phyloP scores from a whole-genome alignment of 2,888 invertebrate species.

The Drosophila parthenogenetica region DNA sequence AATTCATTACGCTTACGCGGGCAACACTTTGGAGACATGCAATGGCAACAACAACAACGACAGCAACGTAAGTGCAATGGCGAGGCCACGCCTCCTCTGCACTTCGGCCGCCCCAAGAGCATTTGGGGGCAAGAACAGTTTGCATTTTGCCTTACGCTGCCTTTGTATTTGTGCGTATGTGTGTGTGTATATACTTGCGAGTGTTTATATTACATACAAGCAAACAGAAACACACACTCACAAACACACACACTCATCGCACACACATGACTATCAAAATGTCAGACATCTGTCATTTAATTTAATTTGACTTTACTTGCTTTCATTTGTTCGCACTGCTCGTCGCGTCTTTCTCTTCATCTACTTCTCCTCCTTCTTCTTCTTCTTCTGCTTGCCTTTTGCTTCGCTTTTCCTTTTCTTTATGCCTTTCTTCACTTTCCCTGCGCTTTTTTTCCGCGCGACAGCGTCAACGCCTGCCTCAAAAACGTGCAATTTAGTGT shows the following conservation, averaged over 20 bases:
- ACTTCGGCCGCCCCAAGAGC: constrained; percentile 5
- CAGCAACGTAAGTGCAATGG: constrained; percentile 24
- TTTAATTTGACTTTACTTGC: constrained; percentile 81
- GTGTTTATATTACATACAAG: constrained; percentile 53
- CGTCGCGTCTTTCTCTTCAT: constrained; percentile 13
- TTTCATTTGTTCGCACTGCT: constrained; percentile 67
- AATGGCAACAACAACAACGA: constrained; percentile 36
- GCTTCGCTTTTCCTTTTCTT: constrained; percentile 17
- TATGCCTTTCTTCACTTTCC: constrained; percentile 18
- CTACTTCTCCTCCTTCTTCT: constrained; percentile 4
- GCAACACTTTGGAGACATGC: constrained; percentile 76
- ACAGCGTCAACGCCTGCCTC: constrained; percentile 69
- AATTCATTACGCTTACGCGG: constrained; percentile 80
- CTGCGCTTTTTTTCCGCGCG: constrained; percentile 34
- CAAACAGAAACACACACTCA: constrained; percentile 14
- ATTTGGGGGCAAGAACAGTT: constrained; percentile 52
- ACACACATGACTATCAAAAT: constrained; percentile 65
- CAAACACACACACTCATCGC: constrained; percentile 34
- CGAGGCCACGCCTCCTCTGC: constrained; percentile 39
- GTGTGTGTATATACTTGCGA: constrained; percentile 51
- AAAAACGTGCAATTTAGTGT: constrained; percentile 74
- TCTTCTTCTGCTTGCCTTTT: constrained; percentile 24
- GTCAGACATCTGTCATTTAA: constrained; percentile 82
- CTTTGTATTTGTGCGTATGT: constrained; percentile 3
- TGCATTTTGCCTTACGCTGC: constrained; percentile 52